A percentile compares a stretch with the other conserved stretches of the same genome.
These are phyloP conservation scores for Oreochromis niloticus DNA, from an alignment of 2,113 vertebrate genomes.

Conservation along the genomic window DNA sequence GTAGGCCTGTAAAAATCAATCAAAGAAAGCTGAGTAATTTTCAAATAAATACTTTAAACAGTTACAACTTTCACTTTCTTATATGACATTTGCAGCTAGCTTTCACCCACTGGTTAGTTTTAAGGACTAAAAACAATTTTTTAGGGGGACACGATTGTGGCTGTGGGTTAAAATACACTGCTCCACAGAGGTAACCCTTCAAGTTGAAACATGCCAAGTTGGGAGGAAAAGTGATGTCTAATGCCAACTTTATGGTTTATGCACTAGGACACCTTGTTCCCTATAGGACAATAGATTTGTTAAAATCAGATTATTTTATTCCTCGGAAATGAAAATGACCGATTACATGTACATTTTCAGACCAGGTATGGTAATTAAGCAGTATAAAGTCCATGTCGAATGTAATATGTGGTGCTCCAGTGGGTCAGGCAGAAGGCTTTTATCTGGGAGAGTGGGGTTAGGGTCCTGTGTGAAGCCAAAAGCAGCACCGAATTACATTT, in stretches of 20 bases:
- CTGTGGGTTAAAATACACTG: neutral
- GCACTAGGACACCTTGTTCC: neutral
- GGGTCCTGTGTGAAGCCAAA: neutral
- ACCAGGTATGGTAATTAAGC: neutral
- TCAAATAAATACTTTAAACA: neutral
- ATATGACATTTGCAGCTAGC: neutral
- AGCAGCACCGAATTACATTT: neutral
- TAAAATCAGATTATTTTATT: neutral
- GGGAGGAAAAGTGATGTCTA: neutral
- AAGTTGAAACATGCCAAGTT: neutral
- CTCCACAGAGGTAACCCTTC: neutral
- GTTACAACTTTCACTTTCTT: neutral
- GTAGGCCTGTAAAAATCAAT: neutral
- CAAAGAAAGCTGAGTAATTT: neutral
- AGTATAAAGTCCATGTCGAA: fast-evolving
- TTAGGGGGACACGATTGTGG: neutral
- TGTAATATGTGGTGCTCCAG: neutral
- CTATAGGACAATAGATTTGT: fast-evolving
- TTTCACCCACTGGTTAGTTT: neutral
- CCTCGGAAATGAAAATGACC: neutral
- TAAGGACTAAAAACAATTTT: neutral
- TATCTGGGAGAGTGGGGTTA: neutral
- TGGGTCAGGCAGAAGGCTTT: neutral
- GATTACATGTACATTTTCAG: neutral
- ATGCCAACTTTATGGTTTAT: neutral